A percentile compares a stretch with the other conserved stretches of the same genome.
Conservation (phyloP, 2,113 vertebrate species). For the Aphyosemion australe region DNA sequence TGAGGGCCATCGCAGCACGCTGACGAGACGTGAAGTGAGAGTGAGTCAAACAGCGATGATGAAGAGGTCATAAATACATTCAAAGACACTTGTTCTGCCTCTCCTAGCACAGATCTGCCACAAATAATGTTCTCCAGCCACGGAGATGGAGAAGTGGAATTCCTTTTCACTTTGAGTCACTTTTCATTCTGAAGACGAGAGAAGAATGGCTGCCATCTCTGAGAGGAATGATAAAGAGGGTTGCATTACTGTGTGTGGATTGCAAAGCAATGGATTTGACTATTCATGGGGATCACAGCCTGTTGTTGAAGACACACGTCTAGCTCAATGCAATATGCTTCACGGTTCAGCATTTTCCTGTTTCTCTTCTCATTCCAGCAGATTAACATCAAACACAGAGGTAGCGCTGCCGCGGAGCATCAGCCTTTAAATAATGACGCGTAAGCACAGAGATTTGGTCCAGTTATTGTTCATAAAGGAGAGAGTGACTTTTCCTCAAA, state of each 20-base stretch:
- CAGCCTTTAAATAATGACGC: conserved; percentile 32
- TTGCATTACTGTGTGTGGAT: conserved; percentile 16
- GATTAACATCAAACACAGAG: conserved; percentile 69
- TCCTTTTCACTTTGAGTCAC: not conserved
- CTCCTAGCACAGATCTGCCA: not conserved
- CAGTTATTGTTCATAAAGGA: conserved; percentile 32
- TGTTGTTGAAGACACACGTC: conserved; percentile 46
- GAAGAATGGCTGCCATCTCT: conserved; percentile 3
- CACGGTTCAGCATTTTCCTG: conserved; percentile 42
- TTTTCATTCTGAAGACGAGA: not conserved
- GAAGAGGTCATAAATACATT: conserved; percentile 20
- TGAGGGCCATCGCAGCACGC: conserved; percentile 22
- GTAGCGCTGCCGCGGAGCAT: conserved; percentile 41
- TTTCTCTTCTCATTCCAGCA: conserved; percentile 60
- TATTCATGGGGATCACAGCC: conserved; percentile 43
- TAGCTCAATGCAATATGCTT: conserved; percentile 42
- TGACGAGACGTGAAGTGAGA: conserved; percentile 27
- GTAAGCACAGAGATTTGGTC: conserved; percentile 11
- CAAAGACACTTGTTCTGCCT: not conserved
- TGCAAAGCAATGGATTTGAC: conserved; percentile 32
- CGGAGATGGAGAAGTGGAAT: conserved; percentile 1
- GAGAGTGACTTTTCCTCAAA: conserved; percentile 17
- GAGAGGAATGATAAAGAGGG: conserved; percentile 19
- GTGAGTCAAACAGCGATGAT: conserved; percentile 36
- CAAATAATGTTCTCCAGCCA: not conserved